A percentile compares a stretch with the other conserved stretches of the same genome.
These are phyloP conservation scores for Catharus ustulatus DNA, from an alignment of 2,797 vertebrate species.

Conservation along the genomic window DNA sequence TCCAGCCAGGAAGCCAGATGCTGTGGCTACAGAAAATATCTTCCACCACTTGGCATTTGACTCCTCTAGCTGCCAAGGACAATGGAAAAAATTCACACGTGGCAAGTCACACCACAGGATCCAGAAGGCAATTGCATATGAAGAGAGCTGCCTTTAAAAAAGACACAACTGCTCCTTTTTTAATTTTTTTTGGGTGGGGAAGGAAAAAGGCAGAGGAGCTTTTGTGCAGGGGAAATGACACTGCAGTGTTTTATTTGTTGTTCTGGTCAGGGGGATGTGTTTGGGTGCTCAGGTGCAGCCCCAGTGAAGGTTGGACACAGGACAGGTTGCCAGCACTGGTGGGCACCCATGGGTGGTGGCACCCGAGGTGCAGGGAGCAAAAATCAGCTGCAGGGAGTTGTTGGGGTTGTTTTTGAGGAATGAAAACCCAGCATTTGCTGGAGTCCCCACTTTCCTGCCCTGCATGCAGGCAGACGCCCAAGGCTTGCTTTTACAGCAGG, in stretches of 20 bases:
- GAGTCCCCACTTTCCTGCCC: not conserved
- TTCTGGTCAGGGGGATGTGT: not conserved
- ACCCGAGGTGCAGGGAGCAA: fast-evolving
- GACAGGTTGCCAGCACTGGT: fast-evolving
- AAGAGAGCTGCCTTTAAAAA: not conserved
- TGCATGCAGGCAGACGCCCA: not conserved
- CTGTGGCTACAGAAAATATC: constrained; percentile 18
- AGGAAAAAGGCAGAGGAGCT: not conserved
- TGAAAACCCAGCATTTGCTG: not conserved
- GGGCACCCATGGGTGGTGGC: not conserved
- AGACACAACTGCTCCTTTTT: not conserved
- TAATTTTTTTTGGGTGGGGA: not conserved
- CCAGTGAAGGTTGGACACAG: fast-evolving
- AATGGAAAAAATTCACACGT: constrained; percentile 10
- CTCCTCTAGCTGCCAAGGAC: constrained; percentile 40
- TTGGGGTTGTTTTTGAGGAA: not conserved
- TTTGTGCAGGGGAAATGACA: not conserved
- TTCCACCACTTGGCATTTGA: constrained; percentile 48
- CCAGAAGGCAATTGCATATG: not conserved
- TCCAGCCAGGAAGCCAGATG: constrained; percentile 25
- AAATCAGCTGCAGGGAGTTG: not conserved
- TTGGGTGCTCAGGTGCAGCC: not conserved
- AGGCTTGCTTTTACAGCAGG: not conserved
- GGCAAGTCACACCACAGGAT: constrained; percentile 25
- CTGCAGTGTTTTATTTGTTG: not conserved